Conservation (phyloP, 2,113 vertebrate genomes). For the Microcebus tavaratra region DNA sequence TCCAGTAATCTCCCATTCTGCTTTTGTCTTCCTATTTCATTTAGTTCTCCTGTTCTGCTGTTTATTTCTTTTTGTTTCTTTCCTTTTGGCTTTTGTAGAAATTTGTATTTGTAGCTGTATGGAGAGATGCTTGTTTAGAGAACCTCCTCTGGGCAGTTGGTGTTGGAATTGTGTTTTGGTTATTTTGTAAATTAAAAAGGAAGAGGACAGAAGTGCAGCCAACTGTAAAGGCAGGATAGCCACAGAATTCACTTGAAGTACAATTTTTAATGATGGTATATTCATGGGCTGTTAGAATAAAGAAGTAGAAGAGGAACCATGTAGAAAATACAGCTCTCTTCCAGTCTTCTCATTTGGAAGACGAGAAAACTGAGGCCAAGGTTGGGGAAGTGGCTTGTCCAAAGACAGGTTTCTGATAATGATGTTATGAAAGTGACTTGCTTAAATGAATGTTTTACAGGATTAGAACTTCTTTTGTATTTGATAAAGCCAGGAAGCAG, state of each 20-base stretch:
- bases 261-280: no score
- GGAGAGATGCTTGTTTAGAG: background rate
- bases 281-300: background rate
- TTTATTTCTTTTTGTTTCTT: background rate
- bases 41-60: background rate
- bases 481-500: background rate
- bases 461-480: background rate
- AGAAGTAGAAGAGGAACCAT: constrained; percentile 34
- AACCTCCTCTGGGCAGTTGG: background rate
- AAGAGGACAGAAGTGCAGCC: background rate
- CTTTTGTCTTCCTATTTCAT: background rate
- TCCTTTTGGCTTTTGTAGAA: background rate
- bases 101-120: background rate
- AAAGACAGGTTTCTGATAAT: background rate
- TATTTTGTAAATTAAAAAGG: constrained; percentile 26
- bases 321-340: background rate
- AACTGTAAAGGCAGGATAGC: background rate
- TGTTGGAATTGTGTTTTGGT: background rate
- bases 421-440: background rate
- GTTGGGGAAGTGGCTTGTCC: constrained; percentile 29
- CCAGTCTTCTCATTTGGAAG: background rate
- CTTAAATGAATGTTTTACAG: background rate
- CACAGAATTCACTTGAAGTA: background rate
- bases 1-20: background rate
- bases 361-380: background rate